Conservation (phyloP, 1,140 invertebrate genomes). For the Drosophila subobscura region DNA sequence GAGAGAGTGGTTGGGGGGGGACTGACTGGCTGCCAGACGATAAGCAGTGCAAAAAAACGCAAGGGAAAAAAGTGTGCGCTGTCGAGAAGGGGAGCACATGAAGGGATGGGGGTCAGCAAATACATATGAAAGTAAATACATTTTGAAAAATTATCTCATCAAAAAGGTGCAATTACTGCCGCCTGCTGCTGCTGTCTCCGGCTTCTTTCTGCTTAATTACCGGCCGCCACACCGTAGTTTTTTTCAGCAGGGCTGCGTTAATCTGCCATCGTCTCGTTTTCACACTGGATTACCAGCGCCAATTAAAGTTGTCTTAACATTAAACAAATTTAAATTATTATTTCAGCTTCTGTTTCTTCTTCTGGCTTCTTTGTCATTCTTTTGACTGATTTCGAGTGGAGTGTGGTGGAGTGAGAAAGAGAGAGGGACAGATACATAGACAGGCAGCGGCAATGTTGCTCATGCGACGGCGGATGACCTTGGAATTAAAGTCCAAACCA, state of each 20-base stretch:
- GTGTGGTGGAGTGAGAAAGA: background rate
- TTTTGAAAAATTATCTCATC: no score
- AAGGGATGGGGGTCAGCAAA: no score
- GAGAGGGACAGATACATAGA: background rate
- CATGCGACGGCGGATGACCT: constrained; percentile 62
- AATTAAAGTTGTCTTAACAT: constrained; percentile 22
- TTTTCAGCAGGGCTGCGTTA: constrained; percentile 47
- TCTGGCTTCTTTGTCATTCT: constrained; percentile 11
- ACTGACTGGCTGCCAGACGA: background rate
- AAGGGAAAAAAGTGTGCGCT: no score
- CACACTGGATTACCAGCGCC: background rate
- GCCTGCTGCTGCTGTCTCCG: no score
- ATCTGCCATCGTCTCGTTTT: constrained; percentile 10
- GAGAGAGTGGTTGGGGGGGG: background rate
- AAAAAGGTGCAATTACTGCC: no score
- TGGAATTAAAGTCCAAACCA: constrained; percentile 64
- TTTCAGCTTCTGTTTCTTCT: background rate
- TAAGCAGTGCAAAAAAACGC: no score
- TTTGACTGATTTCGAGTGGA: constrained; percentile 63
- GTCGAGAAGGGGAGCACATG: no score
- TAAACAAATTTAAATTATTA: constrained; percentile 42
- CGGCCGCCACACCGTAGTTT: no score
- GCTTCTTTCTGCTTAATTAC: no score
- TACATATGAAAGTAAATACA: no score
- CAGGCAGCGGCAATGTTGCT: constrained; percentile 28